These are phyloP conservation scores for Perognathus longimembris DNA, from an alignment of 2,113 vertebrate species.

Conservation along the genomic window DNA sequence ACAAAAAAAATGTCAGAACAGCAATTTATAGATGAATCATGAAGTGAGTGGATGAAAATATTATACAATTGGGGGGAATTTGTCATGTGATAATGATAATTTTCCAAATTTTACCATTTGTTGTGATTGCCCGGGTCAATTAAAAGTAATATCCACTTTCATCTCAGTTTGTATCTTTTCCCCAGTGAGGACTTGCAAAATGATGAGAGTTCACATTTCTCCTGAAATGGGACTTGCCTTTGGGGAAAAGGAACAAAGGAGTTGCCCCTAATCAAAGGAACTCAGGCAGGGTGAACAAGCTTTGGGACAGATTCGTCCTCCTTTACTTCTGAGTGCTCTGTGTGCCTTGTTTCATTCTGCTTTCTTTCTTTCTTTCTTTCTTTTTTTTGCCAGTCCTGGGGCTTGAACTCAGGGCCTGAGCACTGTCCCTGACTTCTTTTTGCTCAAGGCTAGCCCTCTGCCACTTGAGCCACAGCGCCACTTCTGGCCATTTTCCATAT, in stretches of 20 bases:
- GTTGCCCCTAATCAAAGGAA: not conserved
- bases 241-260: not conserved
- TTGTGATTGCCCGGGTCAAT: not conserved
- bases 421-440: too few species aligned
- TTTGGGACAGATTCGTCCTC: not conserved
- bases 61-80: not conserved
- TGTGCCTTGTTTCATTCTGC: not conserved
- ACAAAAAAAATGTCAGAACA: not conserved
- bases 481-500: too few species aligned
- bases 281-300: not conserved
- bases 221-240: not conserved
- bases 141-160: not conserved
- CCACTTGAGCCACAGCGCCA: too few species aligned
- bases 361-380: too few species aligned
- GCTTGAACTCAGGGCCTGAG: too few species aligned
- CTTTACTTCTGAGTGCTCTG: not conserved
- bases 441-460: too few species aligned
- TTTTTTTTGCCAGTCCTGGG: too few species aligned
- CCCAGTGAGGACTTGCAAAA: not conserved
- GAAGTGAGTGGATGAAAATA: conserved; percentile 34
- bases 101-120: conserved; percentile 18
- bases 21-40: not conserved
- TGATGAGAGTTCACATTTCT: not conserved
- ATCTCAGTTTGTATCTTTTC: not conserved
- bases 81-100: not conserved